phyloP scores from a whole-genome alignment of 2,888 invertebrate genomes.

The Drosophila ustulata region DNA sequence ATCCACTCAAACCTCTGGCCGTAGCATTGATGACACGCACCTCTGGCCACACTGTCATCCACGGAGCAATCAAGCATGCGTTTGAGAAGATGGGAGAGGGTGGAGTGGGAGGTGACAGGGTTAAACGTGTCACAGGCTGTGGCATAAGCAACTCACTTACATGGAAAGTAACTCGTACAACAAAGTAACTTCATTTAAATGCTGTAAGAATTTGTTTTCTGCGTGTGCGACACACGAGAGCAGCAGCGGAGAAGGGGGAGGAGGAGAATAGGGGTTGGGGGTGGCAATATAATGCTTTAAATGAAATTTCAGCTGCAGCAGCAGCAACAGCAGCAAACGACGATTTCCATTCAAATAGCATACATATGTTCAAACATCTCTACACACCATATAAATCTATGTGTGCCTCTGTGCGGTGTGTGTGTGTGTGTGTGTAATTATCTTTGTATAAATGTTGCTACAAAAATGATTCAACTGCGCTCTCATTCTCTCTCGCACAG shows the following conservation, averaged over 20 bases:
- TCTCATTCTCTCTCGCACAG: conserved; percentile 19
- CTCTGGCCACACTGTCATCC: not conserved
- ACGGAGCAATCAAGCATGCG: conserved; percentile 1
- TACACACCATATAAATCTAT: conserved; percentile 35
- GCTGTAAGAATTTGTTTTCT: conserved; percentile 80
- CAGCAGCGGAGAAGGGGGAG: not conserved
- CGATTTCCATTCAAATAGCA: conserved; percentile 60
- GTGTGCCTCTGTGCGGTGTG: not conserved
- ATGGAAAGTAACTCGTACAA: conserved; percentile 54
- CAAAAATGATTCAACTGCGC: conserved; percentile 53
- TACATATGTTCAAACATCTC: conserved; percentile 58
- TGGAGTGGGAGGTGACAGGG: conserved; percentile 5
- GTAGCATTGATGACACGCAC: conserved; percentile 33
- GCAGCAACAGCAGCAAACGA: conserved; percentile 31
- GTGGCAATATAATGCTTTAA: conserved; percentile 62
- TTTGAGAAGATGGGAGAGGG: not conserved
- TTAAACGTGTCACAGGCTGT: conserved; percentile 45
- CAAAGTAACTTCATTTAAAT: conserved; percentile 80
- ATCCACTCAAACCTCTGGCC: not conserved
- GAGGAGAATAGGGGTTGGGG: not conserved
- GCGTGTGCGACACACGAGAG: conserved; percentile 64
- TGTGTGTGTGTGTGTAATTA: conserved; percentile 22
- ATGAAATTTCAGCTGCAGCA: conserved; percentile 50
- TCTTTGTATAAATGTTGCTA: conserved; percentile 56
- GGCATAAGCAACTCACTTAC: conserved; percentile 57